A percentile compares a stretch with the other conserved stretches of the same genome.
These are phyloP conservation scores for Ptychoptera contaminata DNA, from an alignment of 2,888 invertebrate genomes.

Conservation along the genomic window DNA sequence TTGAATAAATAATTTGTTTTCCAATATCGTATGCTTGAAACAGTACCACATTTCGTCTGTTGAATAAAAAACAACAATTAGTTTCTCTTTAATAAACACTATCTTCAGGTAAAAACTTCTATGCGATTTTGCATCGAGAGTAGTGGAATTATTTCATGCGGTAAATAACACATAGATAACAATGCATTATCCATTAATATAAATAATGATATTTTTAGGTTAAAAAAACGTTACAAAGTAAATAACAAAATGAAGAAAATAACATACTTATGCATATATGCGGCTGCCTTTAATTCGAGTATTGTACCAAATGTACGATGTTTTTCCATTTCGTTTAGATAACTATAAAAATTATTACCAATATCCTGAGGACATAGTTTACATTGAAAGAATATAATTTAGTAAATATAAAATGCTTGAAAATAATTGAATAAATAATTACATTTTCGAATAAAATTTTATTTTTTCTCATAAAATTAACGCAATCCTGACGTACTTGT, in stretches of 20 bases:
- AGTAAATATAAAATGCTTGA: too few relatives aligned
- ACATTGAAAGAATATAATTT: background rate
- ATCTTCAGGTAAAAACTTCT: too few relatives aligned
- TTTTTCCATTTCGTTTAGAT: slow-evolving; percentile 52
- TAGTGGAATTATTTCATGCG: too few relatives aligned
- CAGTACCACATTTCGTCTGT: slow-evolving; percentile 54
- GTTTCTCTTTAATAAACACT: too few relatives aligned
- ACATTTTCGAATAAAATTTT: slow-evolving; percentile 48
- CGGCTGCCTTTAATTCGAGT: slow-evolving; percentile 54
- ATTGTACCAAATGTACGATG: slow-evolving; percentile 52
- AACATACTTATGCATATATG: slow-evolving; percentile 51
- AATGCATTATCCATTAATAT: too few relatives aligned
- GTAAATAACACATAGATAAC: background rate
- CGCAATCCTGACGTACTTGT: slow-evolving; percentile 54
- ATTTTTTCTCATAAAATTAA: slow-evolving; percentile 53
- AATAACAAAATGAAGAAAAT: too few relatives aligned
- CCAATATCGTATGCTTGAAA: slow-evolving; percentile 40
- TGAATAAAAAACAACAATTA: slow-evolving; percentile 20
- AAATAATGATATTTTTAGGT: background rate
- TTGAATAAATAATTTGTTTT: slow-evolving; percentile 24
- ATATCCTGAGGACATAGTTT: slow-evolving; percentile 33
- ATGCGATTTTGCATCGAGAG: too few relatives aligned
- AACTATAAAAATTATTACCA: slow-evolving; percentile 45
- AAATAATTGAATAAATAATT: too few relatives aligned
- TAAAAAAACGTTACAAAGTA: background rate